Base-by-base conservation (phyloP, 1,140 invertebrate genomes). In the Temnothorax curvispinosus region DNA sequence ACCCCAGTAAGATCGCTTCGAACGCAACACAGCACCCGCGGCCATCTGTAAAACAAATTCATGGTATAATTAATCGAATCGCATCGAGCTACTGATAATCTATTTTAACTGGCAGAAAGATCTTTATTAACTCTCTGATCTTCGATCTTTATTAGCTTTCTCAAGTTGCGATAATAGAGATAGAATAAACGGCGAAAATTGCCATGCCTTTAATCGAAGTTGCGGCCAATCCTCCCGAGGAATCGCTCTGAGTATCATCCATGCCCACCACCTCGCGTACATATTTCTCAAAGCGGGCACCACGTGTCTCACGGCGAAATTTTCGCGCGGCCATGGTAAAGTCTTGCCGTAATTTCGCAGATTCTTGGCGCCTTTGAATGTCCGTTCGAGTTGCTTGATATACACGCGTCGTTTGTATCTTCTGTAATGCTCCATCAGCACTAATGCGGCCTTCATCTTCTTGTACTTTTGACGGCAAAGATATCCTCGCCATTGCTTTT, bases 401-500 rank as follows among this genome's bases (percentile, higher is more conserved):
- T 99, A 99, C 52, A 96, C 95, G 9, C 98, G 96, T 93, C 97
- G 95, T 94, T 99, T 99, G 95, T 99, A 99, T 50, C 96, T 96
- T 84, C 98, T 96, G 96, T 99, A 99, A n/a, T 97, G 96, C 56
- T 96, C 95, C 94, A 98, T 97, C 90, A 99, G 99, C 52, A 96
- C 92, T 64, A 98, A 95, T 0, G 98, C 97, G 0, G 99, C 99
- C 94, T 97, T 97, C 96, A 99, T 97, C 94, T 97, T 97, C 91
- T 97, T 97, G 94, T 98, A 99, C 65, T 97, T 96, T 92, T 96
- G 96, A 13, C 99, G 95, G 2, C 98, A 98, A 35, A 98, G 94
- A 58, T 96, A 96, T 75, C 98, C 99, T 88, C 99, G 96, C 97
- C 98, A 99, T 94, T 98, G 97, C 95, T 99, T 99, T 96, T 99